phyloP scores from a whole-genome alignment of 1,140 invertebrate species.

The Euwallacea fornicatus region DNA sequence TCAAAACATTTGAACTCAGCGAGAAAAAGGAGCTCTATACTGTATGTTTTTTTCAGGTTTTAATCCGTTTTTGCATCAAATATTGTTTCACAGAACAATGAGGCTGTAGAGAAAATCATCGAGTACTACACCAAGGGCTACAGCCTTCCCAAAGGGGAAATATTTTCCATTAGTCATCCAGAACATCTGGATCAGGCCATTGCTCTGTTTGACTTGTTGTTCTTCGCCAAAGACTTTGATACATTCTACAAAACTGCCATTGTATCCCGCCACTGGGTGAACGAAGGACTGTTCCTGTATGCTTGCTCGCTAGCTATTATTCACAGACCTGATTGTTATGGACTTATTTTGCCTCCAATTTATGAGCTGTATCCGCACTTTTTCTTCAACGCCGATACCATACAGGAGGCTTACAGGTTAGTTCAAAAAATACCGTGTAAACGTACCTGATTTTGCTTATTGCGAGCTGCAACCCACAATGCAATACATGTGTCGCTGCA shows the following conservation, averaged over 20 bases:
- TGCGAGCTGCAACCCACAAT: too few relatives aligned
- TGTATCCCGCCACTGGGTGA: constrained; percentile 65
- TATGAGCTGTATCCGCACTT: constrained; percentile 70
- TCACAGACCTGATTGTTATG: constrained; percentile 63
- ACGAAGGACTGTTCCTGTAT: constrained; percentile 66
- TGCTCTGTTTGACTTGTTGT: constrained; percentile 68
- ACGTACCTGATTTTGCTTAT: too few relatives aligned
- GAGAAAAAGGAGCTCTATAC: constrained; percentile 57
- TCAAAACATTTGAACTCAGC: constrained; percentile 59
- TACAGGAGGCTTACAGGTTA: constrained; percentile 60
- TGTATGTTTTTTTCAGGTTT: constrained; percentile 43
- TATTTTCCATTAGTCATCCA: constrained; percentile 65
- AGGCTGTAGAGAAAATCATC: constrained; percentile 59
- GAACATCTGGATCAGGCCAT: constrained; percentile 65
- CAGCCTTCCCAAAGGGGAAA: constrained; percentile 59
- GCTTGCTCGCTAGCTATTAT: constrained; percentile 62
- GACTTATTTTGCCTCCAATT: constrained; percentile 63
- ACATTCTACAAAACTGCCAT: constrained; percentile 62
- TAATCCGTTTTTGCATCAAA: neutral
- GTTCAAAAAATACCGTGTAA: neutral
- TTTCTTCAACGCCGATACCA: constrained; percentile 63
- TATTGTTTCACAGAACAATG: constrained; percentile 30
- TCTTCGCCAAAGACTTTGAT: constrained; percentile 65
- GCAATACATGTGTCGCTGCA: too few relatives aligned
- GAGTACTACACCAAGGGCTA: constrained; percentile 58